Base-by-base conservation (phyloP, 1,140 invertebrate species). In the Pseudoatta argentina region DNA sequence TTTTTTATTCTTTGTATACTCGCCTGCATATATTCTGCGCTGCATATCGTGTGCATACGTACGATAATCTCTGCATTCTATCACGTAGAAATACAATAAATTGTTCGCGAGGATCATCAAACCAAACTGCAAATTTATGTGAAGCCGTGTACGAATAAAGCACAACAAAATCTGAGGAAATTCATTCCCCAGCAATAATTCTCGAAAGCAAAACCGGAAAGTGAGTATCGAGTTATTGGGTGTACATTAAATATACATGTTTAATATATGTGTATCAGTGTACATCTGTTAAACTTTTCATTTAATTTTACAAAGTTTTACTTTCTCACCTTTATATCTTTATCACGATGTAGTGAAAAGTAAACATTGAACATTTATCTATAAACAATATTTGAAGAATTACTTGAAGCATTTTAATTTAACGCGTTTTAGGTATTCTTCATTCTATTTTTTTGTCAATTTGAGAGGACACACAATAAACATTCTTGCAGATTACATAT, bases 31-130 rank as follows among this genome's bases (percentile, higher is more conserved):
- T 16, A 69, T 69, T 61, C 55, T 81, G 30, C 3, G 1, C 1
- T 6, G 63, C 10, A 77, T 71, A 18, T 24, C 16, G 21, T 24
- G 14, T 44, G 63, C n/a, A 82, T 72, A 57, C 21, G 27, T 34
- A 67, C 51, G 16, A 77, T 18, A 44, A 21, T 53, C 12, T 30
- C n/a, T 55, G 67, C 67, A 82, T 82, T 73, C 53, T 82, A 24
- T 82, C 67, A 82, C 79, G 67, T 73, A 59, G 67, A 30, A 73
- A 48, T 34, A 44, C 55, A 24, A 82, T 82, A 82, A 82, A 82
- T 82, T 27, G 55, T 82, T 14, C 24, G 12, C 18, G 53, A 69
- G 14, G 21, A 55, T 81, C 76, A 12, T 34, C 48, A 24, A 69
- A 81, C 10, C 64, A 55, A 69, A 12, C 30, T 16, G 48, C 30